These are phyloP conservation scores for Synchiropus splendidus DNA, from an alignment of 2,113 vertebrate species.

Conservation along the genomic window DNA sequence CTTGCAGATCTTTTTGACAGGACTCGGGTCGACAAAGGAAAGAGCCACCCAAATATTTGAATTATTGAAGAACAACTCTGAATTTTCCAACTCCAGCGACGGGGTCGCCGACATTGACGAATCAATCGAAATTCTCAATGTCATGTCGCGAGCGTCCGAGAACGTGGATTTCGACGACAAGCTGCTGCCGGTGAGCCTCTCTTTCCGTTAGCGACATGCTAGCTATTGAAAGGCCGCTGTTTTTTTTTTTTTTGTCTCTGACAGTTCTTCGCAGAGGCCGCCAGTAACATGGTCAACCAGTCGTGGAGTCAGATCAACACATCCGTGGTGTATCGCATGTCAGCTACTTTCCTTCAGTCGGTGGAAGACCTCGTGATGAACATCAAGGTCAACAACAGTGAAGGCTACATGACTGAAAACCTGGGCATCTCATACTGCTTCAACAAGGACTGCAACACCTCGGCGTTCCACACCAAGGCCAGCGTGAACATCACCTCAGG, in stretches of 20 bases:
- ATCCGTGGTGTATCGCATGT: not conserved
- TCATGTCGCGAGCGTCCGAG: slow-evolving; percentile 15
- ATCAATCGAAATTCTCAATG: slow-evolving; percentile 35
- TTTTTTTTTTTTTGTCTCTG: slow-evolving; percentile 24
- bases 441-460: slow-evolving; percentile 4
- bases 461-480: slow-evolving; percentile 34
- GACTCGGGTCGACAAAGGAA: slow-evolving; percentile 40
- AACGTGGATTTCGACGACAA: not conserved
- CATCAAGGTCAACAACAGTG: slow-evolving; percentile 49
- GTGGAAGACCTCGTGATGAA: slow-evolving; percentile 72
- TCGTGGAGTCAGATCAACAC: slow-evolving; percentile 20
- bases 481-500: slow-evolving; percentile 9
- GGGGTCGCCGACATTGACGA: slow-evolving; percentile 26
- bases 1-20: slow-evolving; percentile 45
- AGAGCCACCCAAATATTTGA: slow-evolving; percentile 42
- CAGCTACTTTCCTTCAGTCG: slow-evolving; percentile 64
- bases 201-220: not conserved
- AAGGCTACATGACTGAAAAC: slow-evolving; percentile 8
- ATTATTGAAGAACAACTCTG: slow-evolving; percentile 35
- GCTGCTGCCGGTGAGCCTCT: slow-evolving; percentile 44
- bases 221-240: not conserved
- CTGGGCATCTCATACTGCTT: slow-evolving; percentile 45
- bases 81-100: fast-evolving
- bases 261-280: slow-evolving; percentile 67
- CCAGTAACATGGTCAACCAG: slow-evolving; percentile 53